Percentiles rank a stretch among this genome's conserved stretches.
Evolutionary conservation across 2,113 vertebrate genomes (phyloP).

Genomic region (Eptatretus burgeri): DNA sequence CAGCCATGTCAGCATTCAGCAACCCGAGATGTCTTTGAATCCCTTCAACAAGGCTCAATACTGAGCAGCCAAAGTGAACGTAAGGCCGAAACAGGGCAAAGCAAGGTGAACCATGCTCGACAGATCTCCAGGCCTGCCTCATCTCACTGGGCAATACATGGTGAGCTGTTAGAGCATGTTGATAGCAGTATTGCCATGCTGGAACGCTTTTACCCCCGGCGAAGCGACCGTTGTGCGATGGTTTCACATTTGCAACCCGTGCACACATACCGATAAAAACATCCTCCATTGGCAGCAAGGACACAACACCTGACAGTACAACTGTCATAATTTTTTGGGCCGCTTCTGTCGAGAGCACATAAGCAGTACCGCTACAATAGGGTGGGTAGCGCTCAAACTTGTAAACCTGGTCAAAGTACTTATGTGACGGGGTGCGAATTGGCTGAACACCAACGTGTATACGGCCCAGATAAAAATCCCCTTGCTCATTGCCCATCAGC

Average conservation of each 20-base stretch:
- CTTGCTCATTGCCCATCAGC: conserved; percentile 18
- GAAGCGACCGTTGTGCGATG: conserved; percentile 29
- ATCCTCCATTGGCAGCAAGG: conserved; percentile 31
- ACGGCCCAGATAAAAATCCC: conserved; percentile 42
- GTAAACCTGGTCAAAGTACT: conserved; percentile 26
- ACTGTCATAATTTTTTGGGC: conserved; percentile 11
- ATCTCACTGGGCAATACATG: no score
- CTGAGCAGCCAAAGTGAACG: no score
- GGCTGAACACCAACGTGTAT: conserved; percentile 31
- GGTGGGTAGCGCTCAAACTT: conserved; percentile 25
- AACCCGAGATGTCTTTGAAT: no score
- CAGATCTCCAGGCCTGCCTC: no score
- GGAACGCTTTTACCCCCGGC: conserved; percentile 16
- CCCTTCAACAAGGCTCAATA: no score
- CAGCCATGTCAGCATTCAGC: no score
- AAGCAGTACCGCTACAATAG: conserved; percentile 49
- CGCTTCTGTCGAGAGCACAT: conserved; percentile 31
- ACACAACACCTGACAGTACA: conserved; percentile 11
- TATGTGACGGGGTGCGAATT: conserved; percentile 17
- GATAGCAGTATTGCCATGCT: no score
- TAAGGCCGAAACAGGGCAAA: no score
- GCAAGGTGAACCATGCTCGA: no score
- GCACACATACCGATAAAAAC: conserved; percentile 42
- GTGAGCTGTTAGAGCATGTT: no score
- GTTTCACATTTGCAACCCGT: conserved; percentile 22